Conservation (phyloP, 2,113 vertebrate species). For the Syngnathus floridae region DNA sequence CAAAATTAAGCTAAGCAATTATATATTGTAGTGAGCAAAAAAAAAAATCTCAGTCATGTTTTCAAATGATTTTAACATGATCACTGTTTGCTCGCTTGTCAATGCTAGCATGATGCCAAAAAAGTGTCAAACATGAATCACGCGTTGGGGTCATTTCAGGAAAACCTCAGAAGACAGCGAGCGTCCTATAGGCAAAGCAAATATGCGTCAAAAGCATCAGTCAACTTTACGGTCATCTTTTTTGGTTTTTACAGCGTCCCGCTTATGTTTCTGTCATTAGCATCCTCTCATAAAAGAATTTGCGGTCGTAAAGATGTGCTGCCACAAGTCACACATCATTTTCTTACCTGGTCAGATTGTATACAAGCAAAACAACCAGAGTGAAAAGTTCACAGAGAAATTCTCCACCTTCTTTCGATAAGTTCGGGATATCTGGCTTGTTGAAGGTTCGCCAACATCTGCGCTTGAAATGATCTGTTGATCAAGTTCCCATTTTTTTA, state of each 20-base stretch:
- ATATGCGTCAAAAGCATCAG: constrained; percentile 70
- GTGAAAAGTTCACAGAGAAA: neutral
- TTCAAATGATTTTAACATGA: neutral
- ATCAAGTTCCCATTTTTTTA: neutral
- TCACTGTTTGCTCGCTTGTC: neutral
- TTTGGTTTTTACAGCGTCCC: constrained; percentile 43
- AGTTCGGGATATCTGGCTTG: neutral
- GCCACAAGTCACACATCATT: neutral
- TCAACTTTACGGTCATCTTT: constrained; percentile 73
- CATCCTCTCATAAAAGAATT: constrained; percentile 68
- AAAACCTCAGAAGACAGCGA: constrained; percentile 25
- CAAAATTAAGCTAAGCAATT: neutral
- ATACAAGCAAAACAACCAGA: neutral
- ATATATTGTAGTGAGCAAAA: neutral
- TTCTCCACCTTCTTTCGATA: neutral
- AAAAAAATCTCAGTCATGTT: neutral
- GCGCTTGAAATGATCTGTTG: neutral
- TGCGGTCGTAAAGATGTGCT: constrained; percentile 59
- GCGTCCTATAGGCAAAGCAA: constrained; percentile 59
- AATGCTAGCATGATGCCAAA: neutral
- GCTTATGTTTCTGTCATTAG: constrained; percentile 74
- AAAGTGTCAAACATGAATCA: neutral
- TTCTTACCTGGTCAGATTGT: no score
- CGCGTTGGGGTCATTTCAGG: neutral
- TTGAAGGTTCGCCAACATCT: neutral